These are phyloP conservation scores for Mionectes macconnelli DNA, from an alignment of 2,113 vertebrate species.

Conservation along the genomic window DNA sequence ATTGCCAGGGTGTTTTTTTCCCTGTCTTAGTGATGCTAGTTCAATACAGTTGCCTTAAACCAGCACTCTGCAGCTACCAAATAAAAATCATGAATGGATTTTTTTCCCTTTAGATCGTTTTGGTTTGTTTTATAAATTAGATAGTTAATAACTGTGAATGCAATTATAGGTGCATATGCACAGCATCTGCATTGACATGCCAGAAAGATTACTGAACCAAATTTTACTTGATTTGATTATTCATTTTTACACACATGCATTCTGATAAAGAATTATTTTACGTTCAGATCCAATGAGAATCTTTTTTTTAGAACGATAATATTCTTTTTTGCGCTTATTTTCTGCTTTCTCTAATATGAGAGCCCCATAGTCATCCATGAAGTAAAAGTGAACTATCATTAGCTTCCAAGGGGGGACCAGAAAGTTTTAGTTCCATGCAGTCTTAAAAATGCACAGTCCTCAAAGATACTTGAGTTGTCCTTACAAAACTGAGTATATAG, in stretches of 20 bases:
- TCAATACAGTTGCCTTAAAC: not conserved
- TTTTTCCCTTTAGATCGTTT: not conserved
- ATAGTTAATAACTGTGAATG: not conserved
- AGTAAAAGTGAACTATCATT: not conserved
- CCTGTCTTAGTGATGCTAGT: not conserved
- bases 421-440: not conserved
- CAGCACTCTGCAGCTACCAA: not conserved
- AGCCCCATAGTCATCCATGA: not conserved
- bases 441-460: not conserved
- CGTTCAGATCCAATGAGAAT: not conserved
- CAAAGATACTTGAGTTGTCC: not conserved
- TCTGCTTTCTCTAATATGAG: not conserved
- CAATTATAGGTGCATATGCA: not conserved
- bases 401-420: not conserved
- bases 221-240: not conserved
- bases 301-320: not conserved
- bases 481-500: not conserved
- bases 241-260: not conserved
- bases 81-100: not conserved
- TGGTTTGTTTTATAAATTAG: not conserved
- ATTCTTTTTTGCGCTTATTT: not conserved
- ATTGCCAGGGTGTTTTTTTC: not conserved
- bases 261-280: not conserved
- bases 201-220: not conserved
- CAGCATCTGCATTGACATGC: not conserved